Conservation (phyloP, 37 sponge, comb jelly and placozoan genomes). For the Haliclona indistincta region DNA sequence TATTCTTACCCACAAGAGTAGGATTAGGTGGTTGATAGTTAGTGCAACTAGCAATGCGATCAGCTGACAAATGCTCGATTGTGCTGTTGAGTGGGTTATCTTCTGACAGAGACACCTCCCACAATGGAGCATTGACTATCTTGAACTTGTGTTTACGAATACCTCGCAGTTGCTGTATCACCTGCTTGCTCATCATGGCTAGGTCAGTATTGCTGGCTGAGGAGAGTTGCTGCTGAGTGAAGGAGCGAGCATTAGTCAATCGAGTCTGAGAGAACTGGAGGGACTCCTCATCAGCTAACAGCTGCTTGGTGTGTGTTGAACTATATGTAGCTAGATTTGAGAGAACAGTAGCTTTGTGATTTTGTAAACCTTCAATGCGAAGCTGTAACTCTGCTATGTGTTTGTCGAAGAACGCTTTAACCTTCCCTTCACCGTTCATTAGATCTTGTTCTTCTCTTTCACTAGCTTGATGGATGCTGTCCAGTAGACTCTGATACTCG, state of each 20-base stretch:
- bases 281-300: not conserved
- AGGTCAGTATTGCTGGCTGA: not conserved
- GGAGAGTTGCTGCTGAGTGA: slow-evolving; percentile 8
- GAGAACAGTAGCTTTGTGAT: too few species aligned
- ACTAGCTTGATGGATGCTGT: not conserved
- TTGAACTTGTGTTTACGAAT: too few species aligned
- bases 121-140: too few species aligned
- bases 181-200: slow-evolving; percentile 14
- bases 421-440: too few species aligned
- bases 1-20: too few species aligned
- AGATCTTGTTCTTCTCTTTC: not conserved
- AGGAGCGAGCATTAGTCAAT: not conserved
- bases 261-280: not conserved
- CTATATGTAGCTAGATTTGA: not conserved
- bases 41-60: too few species aligned
- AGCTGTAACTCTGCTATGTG: not conserved
- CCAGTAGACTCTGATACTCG: too few species aligned
- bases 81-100: too few species aligned
- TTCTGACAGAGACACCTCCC: too few species aligned
- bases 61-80: too few species aligned
- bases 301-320: not conserved
- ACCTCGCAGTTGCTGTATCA: not conserved
- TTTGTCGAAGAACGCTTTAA: not conserved
- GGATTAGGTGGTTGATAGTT: too few species aligned
- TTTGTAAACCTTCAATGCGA: too few species aligned